Evolutionary conservation across 2,113 vertebrate species (phyloP).

Genomic region (Paracanthobrama guichenoti): DNA sequence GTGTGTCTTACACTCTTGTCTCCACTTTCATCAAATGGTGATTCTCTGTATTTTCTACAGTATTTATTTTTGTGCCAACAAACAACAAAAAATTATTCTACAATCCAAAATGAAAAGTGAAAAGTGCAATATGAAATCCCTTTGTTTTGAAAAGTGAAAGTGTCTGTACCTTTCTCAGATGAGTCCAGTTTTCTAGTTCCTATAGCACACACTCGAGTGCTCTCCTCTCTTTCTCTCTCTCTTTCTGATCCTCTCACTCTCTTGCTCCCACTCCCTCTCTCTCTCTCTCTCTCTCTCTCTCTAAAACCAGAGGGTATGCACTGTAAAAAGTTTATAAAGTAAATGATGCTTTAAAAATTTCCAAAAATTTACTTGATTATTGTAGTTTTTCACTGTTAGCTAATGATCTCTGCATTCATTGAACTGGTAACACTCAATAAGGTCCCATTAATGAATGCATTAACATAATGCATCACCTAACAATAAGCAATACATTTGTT

Average conservation of each 20-base stretch:
- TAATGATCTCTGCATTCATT: not conserved
- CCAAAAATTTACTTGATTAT: not conserved
- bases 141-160: slow-evolving; percentile 5
- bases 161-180: slow-evolving; percentile 45
- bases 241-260: slow-evolving; percentile 32
- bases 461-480: too few relatives aligned
- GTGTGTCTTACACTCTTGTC: not conserved
- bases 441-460: not conserved
- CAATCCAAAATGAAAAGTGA: not conserved
- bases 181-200: slow-evolving; percentile 23
- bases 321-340: not conserved
- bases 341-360: not conserved
- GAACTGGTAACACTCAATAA: not conserved
- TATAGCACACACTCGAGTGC: not conserved
- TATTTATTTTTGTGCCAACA: not conserved
- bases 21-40: not conserved
- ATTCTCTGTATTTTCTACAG: not conserved
- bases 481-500: too few relatives aligned
- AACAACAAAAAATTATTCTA: not conserved
- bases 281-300: slow-evolving; percentile 36
- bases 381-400: not conserved
- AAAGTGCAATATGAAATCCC: not conserved
- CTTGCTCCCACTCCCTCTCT: slow-evolving; percentile 25
- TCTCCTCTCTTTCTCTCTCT: slow-evolving; percentile 27
- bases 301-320: slow-evolving; percentile 28